These are phyloP conservation scores for Odontothrips loti DNA, from an alignment of 2,888 invertebrate species.

Conservation along the genomic window DNA sequence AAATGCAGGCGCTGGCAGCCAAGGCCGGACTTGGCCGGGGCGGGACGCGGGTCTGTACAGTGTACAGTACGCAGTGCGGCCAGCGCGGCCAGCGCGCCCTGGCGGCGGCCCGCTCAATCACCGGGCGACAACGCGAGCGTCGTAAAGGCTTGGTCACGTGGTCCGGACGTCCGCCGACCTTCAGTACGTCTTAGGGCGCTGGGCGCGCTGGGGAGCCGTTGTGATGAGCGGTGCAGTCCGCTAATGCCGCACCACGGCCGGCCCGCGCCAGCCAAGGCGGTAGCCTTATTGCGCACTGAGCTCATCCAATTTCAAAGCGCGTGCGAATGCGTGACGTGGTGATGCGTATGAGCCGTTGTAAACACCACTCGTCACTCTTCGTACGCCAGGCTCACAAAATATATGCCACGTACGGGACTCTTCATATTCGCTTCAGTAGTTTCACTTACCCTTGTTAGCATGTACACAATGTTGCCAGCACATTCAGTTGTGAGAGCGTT, in stretches of 20 bases:
- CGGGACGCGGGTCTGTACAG: neutral
- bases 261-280: neutral
- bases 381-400: too few relatives aligned
- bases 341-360: too few relatives aligned
- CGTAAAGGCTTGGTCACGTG: neutral
- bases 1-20: neutral
- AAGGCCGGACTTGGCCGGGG: neutral
- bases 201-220: neutral
- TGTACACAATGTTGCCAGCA: too few relatives aligned
- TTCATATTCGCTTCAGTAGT: too few relatives aligned
- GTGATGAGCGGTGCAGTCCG: too few relatives aligned
- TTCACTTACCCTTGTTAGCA: too few relatives aligned
- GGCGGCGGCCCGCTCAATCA: neutral
- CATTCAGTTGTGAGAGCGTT: too few relatives aligned
- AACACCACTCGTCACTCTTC: too few relatives aligned
- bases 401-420: too few relatives aligned
- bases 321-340: too few relatives aligned
- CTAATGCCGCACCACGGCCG: neutral
- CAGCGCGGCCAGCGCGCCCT: neutral
- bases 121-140: neutral
- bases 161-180: conserved; percentile 20
- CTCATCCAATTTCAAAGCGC: too few relatives aligned
- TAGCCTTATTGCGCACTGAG: too few relatives aligned
- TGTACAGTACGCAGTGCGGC: neutral
- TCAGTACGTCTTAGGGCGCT: neutral